Base-by-base conservation (phyloP, 2,888 invertebrate species). In the Neoitamus cyanurus region DNA sequence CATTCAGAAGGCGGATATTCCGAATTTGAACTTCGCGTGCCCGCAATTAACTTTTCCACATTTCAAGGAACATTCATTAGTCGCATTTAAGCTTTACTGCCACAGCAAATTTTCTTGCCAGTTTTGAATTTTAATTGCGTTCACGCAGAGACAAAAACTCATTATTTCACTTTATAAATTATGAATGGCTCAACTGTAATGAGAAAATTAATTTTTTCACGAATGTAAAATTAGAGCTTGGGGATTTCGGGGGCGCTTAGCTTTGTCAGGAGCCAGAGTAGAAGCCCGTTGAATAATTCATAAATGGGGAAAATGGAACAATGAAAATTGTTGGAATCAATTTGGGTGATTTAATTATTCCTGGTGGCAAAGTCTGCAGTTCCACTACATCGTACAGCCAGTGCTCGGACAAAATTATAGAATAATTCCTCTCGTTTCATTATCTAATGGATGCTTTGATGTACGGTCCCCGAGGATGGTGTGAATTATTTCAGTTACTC, bases 141-240 rank as follows among this genome's bases (percentile, higher is more conserved):
- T 75, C 42, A 75, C 75, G 75, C 46, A 30, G 28, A 75, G 75
- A 75, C 75, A 75, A 75, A 36, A 75, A 75, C 75, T 42, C 42
- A 46, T 75, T 75, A 75, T 75, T 75, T 46, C 75, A 75, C 42
- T 75, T 37, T 75, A 75, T 75, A 75, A 75, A 75, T 75, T 75
- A 75, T 75, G n/a, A 75, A 75, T 42, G 42, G 42, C 42, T 75
- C 75, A 75, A 34, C 75, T 28, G 36, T 75, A 75, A 75, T 75
- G 42, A 20, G 75, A 25, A 75, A 75, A 42, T 75, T 75, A 42
- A 75, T 75, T 75, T 75, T 75, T 75, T 37, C 46, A 25, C 42
- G 42, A 75, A 36, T 34, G 73, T n/a, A 34, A 73, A 73, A 73
- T 73, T 34, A 34, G 73, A 36, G 73, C 37, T 34, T 36, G n/a